Conservation (phyloP, 2,797 vertebrate species). For the Rhinoraja longicauda region DNA sequence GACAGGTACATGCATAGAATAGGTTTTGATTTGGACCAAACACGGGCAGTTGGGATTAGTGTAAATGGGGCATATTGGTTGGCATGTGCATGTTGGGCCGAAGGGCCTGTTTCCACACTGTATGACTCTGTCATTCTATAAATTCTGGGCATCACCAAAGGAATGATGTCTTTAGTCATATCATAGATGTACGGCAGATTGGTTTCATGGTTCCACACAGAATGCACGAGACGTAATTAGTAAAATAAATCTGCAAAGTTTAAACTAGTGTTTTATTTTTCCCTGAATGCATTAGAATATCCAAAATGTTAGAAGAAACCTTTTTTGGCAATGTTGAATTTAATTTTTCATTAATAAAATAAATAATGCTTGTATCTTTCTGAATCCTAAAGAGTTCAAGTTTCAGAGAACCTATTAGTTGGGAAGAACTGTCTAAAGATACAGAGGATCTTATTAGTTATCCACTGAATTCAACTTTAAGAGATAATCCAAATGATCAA, state of each 20-base stretch:
- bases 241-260: not conserved
- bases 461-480: not conserved
- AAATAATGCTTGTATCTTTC: constrained; percentile 6
- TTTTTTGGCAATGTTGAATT: not conserved
- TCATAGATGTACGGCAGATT: not conserved
- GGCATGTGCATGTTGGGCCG: too few species aligned
- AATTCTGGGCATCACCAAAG: not conserved
- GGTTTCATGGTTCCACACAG: too few species aligned
- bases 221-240: not conserved
- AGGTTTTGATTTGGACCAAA: too few species aligned
- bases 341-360: not conserved
- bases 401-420: not conserved
- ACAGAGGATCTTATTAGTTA: constrained; percentile 42
- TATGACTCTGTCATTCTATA: not conserved
- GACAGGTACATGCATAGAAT: too few species aligned
- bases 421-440: constrained; percentile 42
- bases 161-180: not conserved
- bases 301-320: not conserved
- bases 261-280: too few species aligned
- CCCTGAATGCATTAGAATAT: too few species aligned
- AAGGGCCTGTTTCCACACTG: too few species aligned
- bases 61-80: too few species aligned
- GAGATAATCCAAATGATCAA: constrained; percentile 38
- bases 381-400: not conserved
- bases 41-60: too few species aligned